phyloP scores from a whole-genome alignment of 2,113 vertebrate species.

The Antennarius striatus region DNA sequence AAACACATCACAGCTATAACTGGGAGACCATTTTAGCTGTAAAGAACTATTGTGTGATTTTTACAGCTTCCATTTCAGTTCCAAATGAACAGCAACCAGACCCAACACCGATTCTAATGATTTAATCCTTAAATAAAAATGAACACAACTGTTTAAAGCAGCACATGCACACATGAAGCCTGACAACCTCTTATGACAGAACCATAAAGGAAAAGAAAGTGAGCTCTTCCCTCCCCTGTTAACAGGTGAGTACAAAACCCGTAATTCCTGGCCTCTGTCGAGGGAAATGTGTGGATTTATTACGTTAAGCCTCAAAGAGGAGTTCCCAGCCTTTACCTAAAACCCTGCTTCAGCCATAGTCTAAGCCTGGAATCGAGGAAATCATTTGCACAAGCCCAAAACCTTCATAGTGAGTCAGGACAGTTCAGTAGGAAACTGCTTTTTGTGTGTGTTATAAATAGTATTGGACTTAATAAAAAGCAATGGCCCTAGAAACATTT shows the following conservation, averaged over 20 bases:
- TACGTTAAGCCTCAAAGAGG: slow-evolving; percentile 41
- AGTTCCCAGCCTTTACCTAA: slow-evolving; percentile 52
- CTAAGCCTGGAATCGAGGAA: slow-evolving; percentile 27
- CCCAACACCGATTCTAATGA: no score
- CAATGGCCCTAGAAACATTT: neutral
- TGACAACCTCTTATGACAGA: neutral
- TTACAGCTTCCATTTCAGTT: no score
- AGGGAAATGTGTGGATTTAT: slow-evolving; percentile 57
- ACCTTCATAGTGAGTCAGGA: neutral
- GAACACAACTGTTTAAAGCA: slow-evolving; percentile 27
- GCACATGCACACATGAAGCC: slow-evolving; percentile 13
- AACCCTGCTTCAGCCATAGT: slow-evolving; percentile 33
- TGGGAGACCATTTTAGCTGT: no score
- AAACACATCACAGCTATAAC: no score
- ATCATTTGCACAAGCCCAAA: slow-evolving; percentile 42
- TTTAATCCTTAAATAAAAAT: no score
- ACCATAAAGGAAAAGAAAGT: slow-evolving; percentile 21
- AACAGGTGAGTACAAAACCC: slow-evolving; percentile 48
- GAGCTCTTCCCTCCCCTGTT: slow-evolving; percentile 13
- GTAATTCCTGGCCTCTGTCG: slow-evolving; percentile 47
- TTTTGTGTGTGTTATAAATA: neutral
- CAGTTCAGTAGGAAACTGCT: no score
- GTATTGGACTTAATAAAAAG: neutral
- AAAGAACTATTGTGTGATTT: no score
- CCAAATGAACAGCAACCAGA: no score